Evolutionary conservation across 2,888 invertebrate genomes (phyloP).

Genomic region (Zele albiditarsus): DNA sequence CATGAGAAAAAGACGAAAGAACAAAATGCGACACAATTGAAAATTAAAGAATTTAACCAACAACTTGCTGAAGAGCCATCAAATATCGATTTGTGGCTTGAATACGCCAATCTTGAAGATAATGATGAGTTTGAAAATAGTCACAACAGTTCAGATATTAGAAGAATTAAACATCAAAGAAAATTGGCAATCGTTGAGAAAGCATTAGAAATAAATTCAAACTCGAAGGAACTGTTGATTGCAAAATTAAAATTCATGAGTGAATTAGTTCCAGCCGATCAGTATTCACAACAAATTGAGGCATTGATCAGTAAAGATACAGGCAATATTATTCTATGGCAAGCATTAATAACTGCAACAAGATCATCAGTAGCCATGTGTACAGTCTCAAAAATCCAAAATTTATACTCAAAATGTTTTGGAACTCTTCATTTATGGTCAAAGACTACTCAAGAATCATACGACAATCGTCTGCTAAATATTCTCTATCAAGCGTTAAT

Average conservation of each 20-base stretch:
- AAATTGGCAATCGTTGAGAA: constrained; percentile 79
- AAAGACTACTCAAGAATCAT: constrained; percentile 57
- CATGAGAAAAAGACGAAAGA: constrained; percentile 58
- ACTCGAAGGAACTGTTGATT: constrained; percentile 74
- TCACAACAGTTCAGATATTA: constrained; percentile 46
- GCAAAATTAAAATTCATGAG: constrained; percentile 73
- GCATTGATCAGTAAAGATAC: constrained; percentile 74
- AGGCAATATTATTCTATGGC: constrained; percentile 72
- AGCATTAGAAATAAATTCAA: constrained; percentile 76
- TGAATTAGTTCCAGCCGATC: constrained; percentile 76
- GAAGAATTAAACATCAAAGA: constrained; percentile 71
- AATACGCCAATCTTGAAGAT: constrained; percentile 77
- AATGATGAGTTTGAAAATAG: constrained; percentile 39
- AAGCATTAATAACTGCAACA: constrained; percentile 74
- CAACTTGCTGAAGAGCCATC: constrained; percentile 74
- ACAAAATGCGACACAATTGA: constrained; percentile 73
- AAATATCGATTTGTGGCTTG: constrained; percentile 77
- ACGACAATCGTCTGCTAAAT: constrained; percentile 61
- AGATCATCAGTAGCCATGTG: constrained; percentile 79
- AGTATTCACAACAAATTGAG: constrained; percentile 74
- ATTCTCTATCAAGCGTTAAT: constrained; percentile 75
- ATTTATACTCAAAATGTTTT: constrained; percentile 75
- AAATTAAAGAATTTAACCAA: constrained; percentile 76
- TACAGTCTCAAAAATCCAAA: constrained; percentile 76
- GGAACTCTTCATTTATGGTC: constrained; percentile 71